Base-by-base conservation (phyloP, 2,888 invertebrate species). In the Pharmacophagus antenor region DNA sequence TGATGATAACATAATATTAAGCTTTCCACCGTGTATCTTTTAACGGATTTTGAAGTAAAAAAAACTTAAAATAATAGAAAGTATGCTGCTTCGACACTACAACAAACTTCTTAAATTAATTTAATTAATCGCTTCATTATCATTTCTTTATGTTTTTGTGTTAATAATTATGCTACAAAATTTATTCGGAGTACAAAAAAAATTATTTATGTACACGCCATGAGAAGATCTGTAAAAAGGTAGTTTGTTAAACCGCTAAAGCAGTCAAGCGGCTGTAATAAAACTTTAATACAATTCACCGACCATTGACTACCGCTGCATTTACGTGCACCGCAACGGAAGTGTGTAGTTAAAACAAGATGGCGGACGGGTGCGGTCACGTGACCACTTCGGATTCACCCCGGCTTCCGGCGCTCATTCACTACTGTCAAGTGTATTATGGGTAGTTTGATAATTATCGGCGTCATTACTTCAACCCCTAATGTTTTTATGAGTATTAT, bases 381-480 rank as follows among this genome's bases (percentile, higher is more conserved):
- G 88, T 88, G 85, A 84, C 87, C 81, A 63, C 71, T 61, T 67
- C 76, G 86, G 88, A 88, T 88, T 81, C 89, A 88, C 88, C 86
- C 85, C 80, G 80, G 71, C 81, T 87, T 89, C 88, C 87, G 87
- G 85, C 67, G 70, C 68, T 77, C 77, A 78, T 81, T 79, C 74
- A 76, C 75, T 80, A 82, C 82, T 83, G 85, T 87, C 88, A 85
- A 88, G 88, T 88, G 86, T 77, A 79, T 79, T 78, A 77, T 78
- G 80, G 84, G 85, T 83, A 85, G 82, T 85, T 82, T 78, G 83
- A 84, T 85, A 84, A 87, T 86, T 84, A 82, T 80, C 83, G 67
- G 67, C 66, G 71, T 76, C 79, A 80, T 77, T 74, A 76, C 71
- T 72, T 73, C 73, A 68, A 70, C 76, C 82, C 76, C 73, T 72